phyloP scores from a whole-genome alignment of 2,888 invertebrate genomes.

The Diadegma fenestrale region DNA sequence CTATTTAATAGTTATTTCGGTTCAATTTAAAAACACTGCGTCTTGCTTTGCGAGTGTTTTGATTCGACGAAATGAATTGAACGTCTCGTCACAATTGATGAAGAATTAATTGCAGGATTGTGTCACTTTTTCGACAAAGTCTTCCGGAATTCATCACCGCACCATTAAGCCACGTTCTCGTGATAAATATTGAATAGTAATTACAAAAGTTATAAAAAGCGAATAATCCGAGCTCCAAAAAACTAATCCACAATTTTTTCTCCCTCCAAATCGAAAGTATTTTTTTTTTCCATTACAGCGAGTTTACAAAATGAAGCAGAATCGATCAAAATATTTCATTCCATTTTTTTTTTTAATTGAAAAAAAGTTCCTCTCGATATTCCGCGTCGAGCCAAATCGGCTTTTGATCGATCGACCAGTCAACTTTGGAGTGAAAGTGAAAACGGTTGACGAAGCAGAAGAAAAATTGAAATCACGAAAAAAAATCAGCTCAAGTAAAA shows the following conservation, averaged over 20 bases:
- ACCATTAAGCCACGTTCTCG: neutral
- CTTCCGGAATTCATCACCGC: neutral
- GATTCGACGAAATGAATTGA: neutral
- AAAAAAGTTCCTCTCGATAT: no score
- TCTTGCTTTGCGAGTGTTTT: neutral
- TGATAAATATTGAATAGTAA: neutral
- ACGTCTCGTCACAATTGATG: neutral
- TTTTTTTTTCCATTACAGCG: neutral
- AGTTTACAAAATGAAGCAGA: neutral
- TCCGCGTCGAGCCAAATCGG: no score
- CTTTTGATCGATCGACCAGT: neutral
- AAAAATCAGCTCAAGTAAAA: no score
- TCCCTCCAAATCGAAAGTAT: neutral
- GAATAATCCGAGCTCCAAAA: neutral
- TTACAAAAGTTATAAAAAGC: neutral
- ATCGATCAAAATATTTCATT: neutral
- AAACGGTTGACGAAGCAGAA: no score
- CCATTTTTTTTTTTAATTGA: no score
- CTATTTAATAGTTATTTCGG: constrained; percentile 10
- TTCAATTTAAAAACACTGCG: neutral
- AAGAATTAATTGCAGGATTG: neutral
- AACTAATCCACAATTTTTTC: neutral
- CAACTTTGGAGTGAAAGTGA: neutral
- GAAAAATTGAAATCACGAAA: no score
- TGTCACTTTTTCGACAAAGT: neutral